Conservation (phyloP, 2,113 vertebrate species). For the Ceyx margarethae region DNA sequence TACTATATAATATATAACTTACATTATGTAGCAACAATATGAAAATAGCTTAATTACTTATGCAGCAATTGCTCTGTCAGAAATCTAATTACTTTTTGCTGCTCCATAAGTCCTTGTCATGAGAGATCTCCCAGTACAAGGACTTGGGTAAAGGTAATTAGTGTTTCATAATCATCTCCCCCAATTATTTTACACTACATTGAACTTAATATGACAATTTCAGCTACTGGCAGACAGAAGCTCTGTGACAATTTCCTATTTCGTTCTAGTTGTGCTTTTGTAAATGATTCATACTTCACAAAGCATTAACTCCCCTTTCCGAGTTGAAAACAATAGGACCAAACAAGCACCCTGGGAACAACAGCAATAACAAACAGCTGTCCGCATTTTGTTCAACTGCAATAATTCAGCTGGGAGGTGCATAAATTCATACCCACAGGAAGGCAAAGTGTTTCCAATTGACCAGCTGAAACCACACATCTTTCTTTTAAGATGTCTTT, state of each 20-base stretch:
- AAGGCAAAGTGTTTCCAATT: too few relatives aligned
- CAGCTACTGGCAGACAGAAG: neutral
- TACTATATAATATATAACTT: neutral
- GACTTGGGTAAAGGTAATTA: constrained; percentile 10
- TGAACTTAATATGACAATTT: neutral
- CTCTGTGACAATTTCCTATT: neutral
- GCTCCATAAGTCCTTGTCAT: neutral
- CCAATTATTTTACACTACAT: neutral
- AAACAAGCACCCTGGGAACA: neutral
- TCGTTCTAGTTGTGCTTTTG: neutral
- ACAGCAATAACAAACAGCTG: neutral
- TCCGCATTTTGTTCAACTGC: rapidly evolving
- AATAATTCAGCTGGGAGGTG: neutral
- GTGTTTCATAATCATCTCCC: neutral
- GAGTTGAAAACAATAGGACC: neutral
- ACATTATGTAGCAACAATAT: neutral
- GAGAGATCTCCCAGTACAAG: neutral
- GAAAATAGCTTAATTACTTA: constrained; percentile 10
- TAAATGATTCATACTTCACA: neutral
- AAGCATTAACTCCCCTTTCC: neutral
- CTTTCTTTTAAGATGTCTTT: too few relatives aligned
- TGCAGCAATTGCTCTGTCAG: neutral
- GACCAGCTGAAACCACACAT: too few relatives aligned
- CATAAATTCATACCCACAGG: neutral
- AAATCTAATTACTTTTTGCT: constrained; percentile 27